phyloP scores from a whole-genome alignment of 1,140 invertebrate species.

The Lepidostoma basale region DNA sequence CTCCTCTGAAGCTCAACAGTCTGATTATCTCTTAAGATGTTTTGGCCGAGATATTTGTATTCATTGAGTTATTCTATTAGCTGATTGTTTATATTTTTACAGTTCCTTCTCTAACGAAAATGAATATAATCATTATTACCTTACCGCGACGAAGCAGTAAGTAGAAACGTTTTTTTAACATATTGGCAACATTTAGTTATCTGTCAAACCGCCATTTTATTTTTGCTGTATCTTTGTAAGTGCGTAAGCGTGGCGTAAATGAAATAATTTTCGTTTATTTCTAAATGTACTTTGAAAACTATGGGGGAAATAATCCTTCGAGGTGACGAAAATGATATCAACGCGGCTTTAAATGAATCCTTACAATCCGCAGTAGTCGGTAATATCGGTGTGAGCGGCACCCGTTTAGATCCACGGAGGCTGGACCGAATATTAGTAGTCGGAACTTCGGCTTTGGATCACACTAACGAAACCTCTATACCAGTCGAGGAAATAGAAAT shows the following conservation, averaged over 20 bases:
- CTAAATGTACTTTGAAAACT: not conserved
- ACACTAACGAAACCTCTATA: constrained; percentile 12
- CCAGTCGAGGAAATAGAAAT: constrained; percentile 35
- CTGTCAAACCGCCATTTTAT: constrained; percentile 34
- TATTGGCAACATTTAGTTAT: constrained; percentile 12
- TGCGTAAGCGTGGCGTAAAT: constrained; percentile 14
- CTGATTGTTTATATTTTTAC: no score
- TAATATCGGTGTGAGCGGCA: constrained; percentile 22
- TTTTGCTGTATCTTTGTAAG: constrained; percentile 26
- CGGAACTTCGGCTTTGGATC: constrained; percentile 6
- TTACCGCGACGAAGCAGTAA: no score
- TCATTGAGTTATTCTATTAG: no score
- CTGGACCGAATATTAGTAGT: constrained; percentile 29
- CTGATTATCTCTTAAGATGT: no score
- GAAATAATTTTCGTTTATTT: not conserved
- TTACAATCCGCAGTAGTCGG: constrained; percentile 28
- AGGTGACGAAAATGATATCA: constrained; percentile 21
- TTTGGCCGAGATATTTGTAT: no score
- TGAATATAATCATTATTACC: no score
- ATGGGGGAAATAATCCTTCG: constrained; percentile 31
- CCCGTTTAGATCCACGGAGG: no score
- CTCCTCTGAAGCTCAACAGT: no score
- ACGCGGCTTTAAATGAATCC: constrained; percentile 21
- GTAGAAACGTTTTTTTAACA: no score
- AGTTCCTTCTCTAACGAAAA: no score